Conservation (phyloP, 2,888 invertebrate species). For the Eristalis intricaria region DNA sequence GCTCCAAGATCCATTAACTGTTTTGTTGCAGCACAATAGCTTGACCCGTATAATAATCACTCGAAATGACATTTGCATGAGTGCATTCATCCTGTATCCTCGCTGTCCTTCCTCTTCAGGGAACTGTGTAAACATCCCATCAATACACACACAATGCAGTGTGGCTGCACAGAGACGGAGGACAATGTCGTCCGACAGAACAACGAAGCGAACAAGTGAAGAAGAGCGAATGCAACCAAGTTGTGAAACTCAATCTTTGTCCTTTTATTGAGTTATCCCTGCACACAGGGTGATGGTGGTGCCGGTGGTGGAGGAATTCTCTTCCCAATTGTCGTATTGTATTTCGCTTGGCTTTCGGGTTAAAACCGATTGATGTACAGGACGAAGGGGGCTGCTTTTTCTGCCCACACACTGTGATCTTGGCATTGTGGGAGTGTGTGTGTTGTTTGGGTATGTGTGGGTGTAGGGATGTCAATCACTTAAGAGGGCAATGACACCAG, state of each 20-base stretch:
- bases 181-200: background rate
- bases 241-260: slow-evolving; percentile 53
- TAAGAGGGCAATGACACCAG: slow-evolving; percentile 44
- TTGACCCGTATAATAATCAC: slow-evolving; percentile 57
- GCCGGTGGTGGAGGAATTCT: background rate
- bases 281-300: background rate
- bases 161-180: background rate
- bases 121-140: slow-evolving; percentile 33
- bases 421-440: background rate
- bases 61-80: slow-evolving; percentile 58
- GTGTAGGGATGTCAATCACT: slow-evolving; percentile 13
- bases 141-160: slow-evolving; percentile 10
- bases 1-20: slow-evolving; percentile 7
- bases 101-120: background rate
- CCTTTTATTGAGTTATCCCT: slow-evolving; percentile 42
- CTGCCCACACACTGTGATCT: background rate
- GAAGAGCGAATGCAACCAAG: slow-evolving; percentile 28
- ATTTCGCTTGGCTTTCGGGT: slow-evolving; percentile 28
- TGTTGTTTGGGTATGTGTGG: background rate
- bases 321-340: slow-evolving; percentile 31
- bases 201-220: background rate
- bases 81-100: slow-evolving; percentile 26
- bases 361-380: slow-evolving; percentile 48
- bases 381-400: background rate
- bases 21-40: slow-evolving; percentile 32